Evolutionary conservation across 2,888 invertebrate genomes (phyloP).

Genomic region (Globia sparganii): DNA sequence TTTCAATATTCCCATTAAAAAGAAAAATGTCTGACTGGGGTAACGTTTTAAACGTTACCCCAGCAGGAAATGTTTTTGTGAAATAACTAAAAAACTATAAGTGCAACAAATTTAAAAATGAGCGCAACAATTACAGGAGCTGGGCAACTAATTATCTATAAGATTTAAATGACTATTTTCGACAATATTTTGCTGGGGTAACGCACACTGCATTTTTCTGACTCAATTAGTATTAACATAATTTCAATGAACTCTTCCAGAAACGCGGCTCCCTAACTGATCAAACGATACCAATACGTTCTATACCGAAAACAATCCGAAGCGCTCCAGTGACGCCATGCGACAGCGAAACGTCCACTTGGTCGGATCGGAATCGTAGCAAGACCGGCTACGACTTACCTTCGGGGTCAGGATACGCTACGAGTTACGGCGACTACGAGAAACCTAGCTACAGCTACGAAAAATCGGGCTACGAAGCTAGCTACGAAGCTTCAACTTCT

Average conservation of each 20-base stretch:
- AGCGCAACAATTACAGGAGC: too few species aligned
- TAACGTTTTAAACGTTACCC: too few species aligned
- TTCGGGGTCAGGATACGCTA: constrained; percentile 69
- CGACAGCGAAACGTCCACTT: constrained; percentile 83
- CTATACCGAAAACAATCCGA: constrained; percentile 81
- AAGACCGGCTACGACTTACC: constrained; percentile 73
- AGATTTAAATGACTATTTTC: too few species aligned
- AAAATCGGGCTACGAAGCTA: constrained; percentile 61
- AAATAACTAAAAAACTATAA: too few species aligned
- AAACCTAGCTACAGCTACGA: constrained; percentile 64
- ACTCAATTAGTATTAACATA: background rate
- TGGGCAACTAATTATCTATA: too few species aligned
- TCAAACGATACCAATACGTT: constrained; percentile 74
- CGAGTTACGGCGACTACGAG: constrained; percentile 71
- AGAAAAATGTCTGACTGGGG: too few species aligned
- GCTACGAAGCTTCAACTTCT: constrained; percentile 61
- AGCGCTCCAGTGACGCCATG: constrained; percentile 88
- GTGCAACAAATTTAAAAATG: too few species aligned
- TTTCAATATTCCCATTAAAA: too few species aligned
- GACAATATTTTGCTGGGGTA: too few species aligned
- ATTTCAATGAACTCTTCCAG: constrained; percentile 72
- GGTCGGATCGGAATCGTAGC: constrained; percentile 80
- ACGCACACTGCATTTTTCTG: too few species aligned
- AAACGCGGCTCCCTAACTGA: constrained; percentile 86
- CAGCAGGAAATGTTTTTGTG: too few species aligned